These are phyloP conservation scores for Diploscapter pachys DNA, from an alignment of 1,140 invertebrate genomes.

Conservation along the genomic window DNA sequence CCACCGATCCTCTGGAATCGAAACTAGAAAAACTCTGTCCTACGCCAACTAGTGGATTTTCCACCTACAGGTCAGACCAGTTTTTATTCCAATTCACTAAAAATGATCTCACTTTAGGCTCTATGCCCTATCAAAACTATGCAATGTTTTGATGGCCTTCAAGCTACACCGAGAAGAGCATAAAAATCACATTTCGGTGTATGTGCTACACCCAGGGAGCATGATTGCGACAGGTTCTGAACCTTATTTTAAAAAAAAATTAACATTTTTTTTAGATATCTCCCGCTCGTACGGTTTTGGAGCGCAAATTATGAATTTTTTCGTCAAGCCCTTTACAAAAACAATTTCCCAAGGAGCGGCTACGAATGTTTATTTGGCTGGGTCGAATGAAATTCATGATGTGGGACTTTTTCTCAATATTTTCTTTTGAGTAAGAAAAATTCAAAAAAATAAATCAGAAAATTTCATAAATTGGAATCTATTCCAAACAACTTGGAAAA, in stretches of 20 bases:
- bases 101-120: constrained; percentile 61
- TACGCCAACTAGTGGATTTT: constrained; percentile 12
- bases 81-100: no score
- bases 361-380: constrained; percentile 80
- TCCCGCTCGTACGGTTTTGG: constrained; percentile 66
- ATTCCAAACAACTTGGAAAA: no score
- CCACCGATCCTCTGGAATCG: constrained; percentile 10
- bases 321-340: constrained; percentile 86
- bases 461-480: no score
- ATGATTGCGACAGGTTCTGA: constrained; percentile 25
- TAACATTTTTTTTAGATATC: constrained; percentile 9
- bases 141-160: constrained; percentile 78
- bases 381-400: constrained; percentile 75
- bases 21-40: constrained; percentile 65
- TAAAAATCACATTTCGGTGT: constrained; percentile 71
- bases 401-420: constrained; percentile 53
- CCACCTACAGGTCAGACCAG: constrained; percentile 11
- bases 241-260: not conserved
- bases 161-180: constrained; percentile 74
- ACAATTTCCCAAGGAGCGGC: constrained; percentile 91
- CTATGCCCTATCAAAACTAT: constrained; percentile 86
- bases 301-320: constrained; percentile 72
- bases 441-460: no score
- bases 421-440: not conserved
- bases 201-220: constrained; percentile 86